These are phyloP conservation scores for Athetis lepigone DNA, from an alignment of 2,888 invertebrate genomes.

Conservation along the genomic window DNA sequence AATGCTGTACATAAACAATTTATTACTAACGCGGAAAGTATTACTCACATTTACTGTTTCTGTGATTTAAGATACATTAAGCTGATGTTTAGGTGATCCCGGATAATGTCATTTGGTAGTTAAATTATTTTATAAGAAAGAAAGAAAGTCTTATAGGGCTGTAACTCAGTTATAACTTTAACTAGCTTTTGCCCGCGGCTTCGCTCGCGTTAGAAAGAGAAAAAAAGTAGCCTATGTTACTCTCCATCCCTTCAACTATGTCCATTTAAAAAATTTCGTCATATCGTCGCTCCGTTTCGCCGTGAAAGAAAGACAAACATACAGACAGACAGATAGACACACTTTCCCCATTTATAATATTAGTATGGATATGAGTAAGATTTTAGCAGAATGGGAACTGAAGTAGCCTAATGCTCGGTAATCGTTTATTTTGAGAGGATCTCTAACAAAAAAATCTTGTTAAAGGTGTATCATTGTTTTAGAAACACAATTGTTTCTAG, in stretches of 20 bases:
- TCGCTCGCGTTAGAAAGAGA: too few relatives aligned
- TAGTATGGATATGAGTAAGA: slow-evolving; percentile 28
- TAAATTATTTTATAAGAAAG: slow-evolving; percentile 28
- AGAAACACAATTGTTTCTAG: slow-evolving; percentile 26
- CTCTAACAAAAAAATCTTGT: neutral
- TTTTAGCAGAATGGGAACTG: slow-evolving; percentile 5
- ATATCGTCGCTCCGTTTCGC: too few relatives aligned
- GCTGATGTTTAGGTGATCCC: slow-evolving; percentile 12
- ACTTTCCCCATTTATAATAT: too few relatives aligned
- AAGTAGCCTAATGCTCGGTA: slow-evolving; percentile 19
- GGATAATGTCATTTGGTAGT: slow-evolving; percentile 33
- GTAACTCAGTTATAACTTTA: slow-evolving; percentile 23
- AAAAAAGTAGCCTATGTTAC: too few relatives aligned
- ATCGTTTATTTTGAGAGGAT: slow-evolving; percentile 28
- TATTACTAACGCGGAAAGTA: slow-evolving; percentile 37
- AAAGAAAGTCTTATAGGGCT: too few relatives aligned
- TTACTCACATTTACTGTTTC: slow-evolving; percentile 38
- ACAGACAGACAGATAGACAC: too few relatives aligned
- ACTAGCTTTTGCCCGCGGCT: too few relatives aligned
- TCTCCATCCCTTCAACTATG: too few relatives aligned
- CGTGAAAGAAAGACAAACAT: too few relatives aligned
- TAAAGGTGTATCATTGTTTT: neutral
- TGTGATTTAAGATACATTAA: slow-evolving; percentile 46
- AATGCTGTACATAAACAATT: slow-evolving; percentile 36
- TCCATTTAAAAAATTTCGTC: too few relatives aligned